A percentile compares a stretch with the other conserved stretches of the same genome.
Conservation (phyloP, 2,113 vertebrate species). For the Crocuta crocuta region DNA sequence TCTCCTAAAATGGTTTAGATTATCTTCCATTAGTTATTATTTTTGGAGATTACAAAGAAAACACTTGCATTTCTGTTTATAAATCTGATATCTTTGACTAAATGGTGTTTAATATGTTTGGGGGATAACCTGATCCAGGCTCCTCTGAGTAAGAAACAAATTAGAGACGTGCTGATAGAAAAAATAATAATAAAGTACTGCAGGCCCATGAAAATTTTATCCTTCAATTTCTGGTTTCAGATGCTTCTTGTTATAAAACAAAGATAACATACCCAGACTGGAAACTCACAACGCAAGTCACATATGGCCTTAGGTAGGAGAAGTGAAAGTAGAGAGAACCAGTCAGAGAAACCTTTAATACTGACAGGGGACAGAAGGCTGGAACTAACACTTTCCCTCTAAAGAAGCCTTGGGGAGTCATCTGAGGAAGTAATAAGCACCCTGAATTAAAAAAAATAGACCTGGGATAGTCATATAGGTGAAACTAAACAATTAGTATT, state of each 20-base stretch:
- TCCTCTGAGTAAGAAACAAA: slow-evolving; percentile 46
- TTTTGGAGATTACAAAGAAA: slow-evolving; percentile 52
- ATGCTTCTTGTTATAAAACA: slow-evolving; percentile 17
- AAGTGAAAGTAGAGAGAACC: not conserved
- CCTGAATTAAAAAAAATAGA: not conserved
- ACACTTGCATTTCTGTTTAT: slow-evolving; percentile 49
- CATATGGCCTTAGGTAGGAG: not conserved
- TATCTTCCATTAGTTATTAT: not conserved
- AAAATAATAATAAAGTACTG: not conserved
- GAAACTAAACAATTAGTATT: not conserved
- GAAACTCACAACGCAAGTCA: not conserved
- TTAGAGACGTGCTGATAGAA: slow-evolving; percentile 40
- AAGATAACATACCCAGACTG: not conserved
- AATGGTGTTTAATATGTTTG: slow-evolving; percentile 41
- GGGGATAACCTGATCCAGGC: slow-evolving; percentile 23
- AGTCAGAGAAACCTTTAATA: not conserved
- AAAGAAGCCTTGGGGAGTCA: not conserved
- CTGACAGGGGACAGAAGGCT: not conserved
- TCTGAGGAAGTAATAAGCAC: not conserved
- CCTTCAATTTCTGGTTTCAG: slow-evolving; percentile 24
- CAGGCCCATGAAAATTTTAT: not conserved
- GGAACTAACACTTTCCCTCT: not conserved
- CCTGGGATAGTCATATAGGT: not conserved
- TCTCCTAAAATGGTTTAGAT: slow-evolving; percentile 42
- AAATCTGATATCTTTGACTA: slow-evolving; percentile 40